phyloP scores from a whole-genome alignment of 2,888 invertebrate species.

The Cyclophora punctaria region DNA sequence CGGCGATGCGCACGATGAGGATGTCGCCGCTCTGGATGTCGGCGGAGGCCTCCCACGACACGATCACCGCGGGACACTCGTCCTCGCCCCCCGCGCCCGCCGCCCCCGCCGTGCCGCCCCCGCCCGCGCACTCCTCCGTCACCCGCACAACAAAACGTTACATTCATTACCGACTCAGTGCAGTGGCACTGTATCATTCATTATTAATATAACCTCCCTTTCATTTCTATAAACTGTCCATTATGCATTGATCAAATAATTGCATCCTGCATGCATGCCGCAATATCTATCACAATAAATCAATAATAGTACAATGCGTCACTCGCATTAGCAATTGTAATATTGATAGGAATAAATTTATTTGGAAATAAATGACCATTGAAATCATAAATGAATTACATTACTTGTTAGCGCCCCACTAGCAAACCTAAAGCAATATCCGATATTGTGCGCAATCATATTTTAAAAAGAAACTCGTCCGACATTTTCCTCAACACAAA shows the following conservation, averaged over 20 bases:
- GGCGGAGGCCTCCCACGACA: conserved; percentile 79
- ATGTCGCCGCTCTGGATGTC: conserved; percentile 84
- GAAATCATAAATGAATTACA: no score
- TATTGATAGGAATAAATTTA: no score
- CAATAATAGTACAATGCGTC: no score
- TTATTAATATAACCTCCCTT: conserved; percentile 12
- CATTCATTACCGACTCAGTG: conserved; percentile 37
- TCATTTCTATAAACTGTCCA: conserved; percentile 9
- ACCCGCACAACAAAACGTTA: conserved; percentile 52
- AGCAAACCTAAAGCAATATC: conserved; percentile 14
- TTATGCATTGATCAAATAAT: no score
- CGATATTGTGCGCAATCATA: conserved; percentile 14
- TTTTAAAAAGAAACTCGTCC: conserved; percentile 17
- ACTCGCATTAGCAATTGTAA: no score
- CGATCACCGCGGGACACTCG: conserved; percentile 74
- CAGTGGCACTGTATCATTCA: no score
- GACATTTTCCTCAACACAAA: conserved; percentile 34
- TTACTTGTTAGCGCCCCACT: not conserved
- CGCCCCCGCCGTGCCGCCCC: conserved; percentile 25
- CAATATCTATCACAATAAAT: no score
- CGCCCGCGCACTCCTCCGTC: conserved; percentile 55
- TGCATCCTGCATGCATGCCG: no score
- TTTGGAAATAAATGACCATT: no score
- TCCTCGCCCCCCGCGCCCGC: conserved; percentile 48
- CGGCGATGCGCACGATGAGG: conserved; percentile 81